Evolutionary conservation across 2,888 invertebrate genomes (phyloP).

Genomic region (Operophtera brumata): DNA sequence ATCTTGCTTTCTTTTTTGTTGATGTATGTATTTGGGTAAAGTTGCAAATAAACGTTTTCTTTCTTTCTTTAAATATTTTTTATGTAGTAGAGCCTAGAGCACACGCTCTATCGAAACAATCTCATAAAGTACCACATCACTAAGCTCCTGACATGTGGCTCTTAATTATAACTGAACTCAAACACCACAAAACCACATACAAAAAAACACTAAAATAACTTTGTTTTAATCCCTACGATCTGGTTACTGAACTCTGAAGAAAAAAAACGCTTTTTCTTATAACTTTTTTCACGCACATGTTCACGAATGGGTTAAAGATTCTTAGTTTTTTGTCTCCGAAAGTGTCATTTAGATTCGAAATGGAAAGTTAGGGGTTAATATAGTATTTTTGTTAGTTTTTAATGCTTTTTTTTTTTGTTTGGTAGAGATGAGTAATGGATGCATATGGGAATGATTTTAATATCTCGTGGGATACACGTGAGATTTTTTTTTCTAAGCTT

Average conservation of each 20-base stretch:
- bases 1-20: no score
- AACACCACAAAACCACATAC: conserved; percentile 69
- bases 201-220: conserved; percentile 69
- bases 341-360: conserved; percentile 75
- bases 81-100: no score
- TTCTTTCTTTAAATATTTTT: no score
- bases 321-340: conserved; percentile 38
- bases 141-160: conserved; percentile 66
- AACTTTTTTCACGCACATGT: conserved; percentile 49
- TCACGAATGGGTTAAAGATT: conserved; percentile 72
- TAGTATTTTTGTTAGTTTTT: conserved; percentile 57
- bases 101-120: no score
- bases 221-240: conserved; percentile 68
- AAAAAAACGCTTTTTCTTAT: conserved; percentile 51
- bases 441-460: conserved; percentile 68
- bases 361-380: conserved; percentile 74
- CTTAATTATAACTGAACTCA: conserved; percentile 73
- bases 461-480: conserved; percentile 63
- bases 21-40: no score
- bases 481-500: conserved; percentile 53
- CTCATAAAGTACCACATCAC: conserved; percentile 34
- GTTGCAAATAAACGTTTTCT: no score
- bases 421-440: conserved; percentile 66
- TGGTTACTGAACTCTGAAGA: conserved; percentile 72
- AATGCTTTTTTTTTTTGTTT: conserved; percentile 45